Evolutionary conservation across 2,113 vertebrate genomes (phyloP).

Genomic region (Ariopsis seemanni): DNA sequence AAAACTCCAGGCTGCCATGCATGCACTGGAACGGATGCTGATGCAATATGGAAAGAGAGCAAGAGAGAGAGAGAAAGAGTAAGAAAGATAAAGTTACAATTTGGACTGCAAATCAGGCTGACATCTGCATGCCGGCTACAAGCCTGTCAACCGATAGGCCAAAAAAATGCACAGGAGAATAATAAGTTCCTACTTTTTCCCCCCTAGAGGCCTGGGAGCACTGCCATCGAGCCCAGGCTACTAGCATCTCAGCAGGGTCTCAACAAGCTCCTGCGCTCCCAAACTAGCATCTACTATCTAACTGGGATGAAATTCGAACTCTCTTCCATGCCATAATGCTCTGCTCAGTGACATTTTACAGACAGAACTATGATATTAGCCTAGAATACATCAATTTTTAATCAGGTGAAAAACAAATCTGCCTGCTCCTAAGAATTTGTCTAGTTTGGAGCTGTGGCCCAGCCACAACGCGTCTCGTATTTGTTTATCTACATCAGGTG

Average conservation of each 20-base stretch:
- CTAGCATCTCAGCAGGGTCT: conserved; percentile 24
- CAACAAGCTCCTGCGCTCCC: conserved; percentile 19
- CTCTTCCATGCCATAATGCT: conserved; percentile 5
- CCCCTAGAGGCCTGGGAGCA: conserved; percentile 21
- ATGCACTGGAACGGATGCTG: conserved; percentile 40
- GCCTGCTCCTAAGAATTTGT: neutral
- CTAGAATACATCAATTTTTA: conserved; percentile 20
- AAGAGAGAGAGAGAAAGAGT: conserved; percentile 29
- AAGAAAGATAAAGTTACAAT: conserved; percentile 52
- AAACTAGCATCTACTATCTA: conserved; percentile 34
- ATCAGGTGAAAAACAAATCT: conserved; percentile 23
- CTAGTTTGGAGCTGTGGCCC: neutral
- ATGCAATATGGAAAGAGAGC: conserved; percentile 44
- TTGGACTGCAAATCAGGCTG: conserved; percentile 46
- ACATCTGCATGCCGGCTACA: conserved; percentile 47
- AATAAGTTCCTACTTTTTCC: conserved; percentile 31
- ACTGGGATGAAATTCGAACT: conserved; percentile 27
- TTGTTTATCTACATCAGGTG: neutral
- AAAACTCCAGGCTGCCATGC: conserved; percentile 45
- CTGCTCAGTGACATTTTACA: conserved; percentile 23
- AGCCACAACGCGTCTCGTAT: neutral
- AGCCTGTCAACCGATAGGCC: conserved; percentile 45
- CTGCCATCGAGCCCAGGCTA: conserved; percentile 19
- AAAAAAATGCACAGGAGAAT: conserved; percentile 41
- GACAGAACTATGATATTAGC: conserved; percentile 28